Conservation (phyloP, 2,113 vertebrate genomes). For the Nymphicus hollandicus region DNA sequence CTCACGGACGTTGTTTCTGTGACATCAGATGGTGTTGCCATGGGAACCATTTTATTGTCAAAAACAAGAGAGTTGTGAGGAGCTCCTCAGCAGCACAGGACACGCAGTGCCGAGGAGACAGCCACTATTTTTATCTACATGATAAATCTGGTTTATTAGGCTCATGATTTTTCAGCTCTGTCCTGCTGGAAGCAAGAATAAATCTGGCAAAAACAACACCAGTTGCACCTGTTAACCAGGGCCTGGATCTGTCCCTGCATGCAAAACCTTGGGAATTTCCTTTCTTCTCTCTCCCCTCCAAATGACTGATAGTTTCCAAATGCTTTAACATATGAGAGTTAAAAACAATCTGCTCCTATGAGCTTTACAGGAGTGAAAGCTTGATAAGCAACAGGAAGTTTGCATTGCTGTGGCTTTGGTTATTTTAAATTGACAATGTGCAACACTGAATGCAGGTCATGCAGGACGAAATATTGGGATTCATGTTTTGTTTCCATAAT, state of each 20-base stretch:
- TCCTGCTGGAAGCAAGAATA: neutral
- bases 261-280: conserved; percentile 47
- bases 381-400: neutral
- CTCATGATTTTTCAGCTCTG: neutral
- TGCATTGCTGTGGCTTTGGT: neutral
- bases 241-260: neutral
- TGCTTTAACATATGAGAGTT: conserved; percentile 18
- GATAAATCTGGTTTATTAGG: conserved; percentile 36
- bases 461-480: neutral
- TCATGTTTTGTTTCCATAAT: neutral
- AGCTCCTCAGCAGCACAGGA: neutral
- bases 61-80: conserved; percentile 46
- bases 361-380: neutral
- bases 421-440: neutral
- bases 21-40: conserved; percentile 71
- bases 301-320: conserved; percentile 52
- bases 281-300: neutral
- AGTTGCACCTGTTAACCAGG: conserved; percentile 38
- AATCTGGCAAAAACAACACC: neutral
- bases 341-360: neutral
- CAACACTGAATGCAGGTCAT: neutral
- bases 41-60: conserved; percentile 57
- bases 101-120: neutral
- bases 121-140: neutral
- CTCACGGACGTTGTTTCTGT: conserved; percentile 62